Evolutionary conservation across 2,888 invertebrate species (phyloP).

Genomic region (Epinotia nisella): DNA sequence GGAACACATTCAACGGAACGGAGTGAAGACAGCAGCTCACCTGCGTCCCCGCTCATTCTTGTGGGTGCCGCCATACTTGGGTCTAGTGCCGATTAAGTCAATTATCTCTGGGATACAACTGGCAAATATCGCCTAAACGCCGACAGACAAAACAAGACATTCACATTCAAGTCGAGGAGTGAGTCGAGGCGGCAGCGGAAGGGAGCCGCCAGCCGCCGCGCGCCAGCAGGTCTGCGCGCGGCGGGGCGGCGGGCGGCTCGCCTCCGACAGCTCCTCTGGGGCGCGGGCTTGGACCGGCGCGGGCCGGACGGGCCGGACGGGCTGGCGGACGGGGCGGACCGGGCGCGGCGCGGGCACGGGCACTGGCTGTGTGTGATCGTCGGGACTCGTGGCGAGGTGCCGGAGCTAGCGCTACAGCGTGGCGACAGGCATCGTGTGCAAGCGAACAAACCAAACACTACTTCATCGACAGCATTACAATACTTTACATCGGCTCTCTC

Average conservation of each 20-base stretch:
- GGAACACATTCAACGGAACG: conserved; percentile 86
- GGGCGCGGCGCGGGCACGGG: conserved; percentile 65
- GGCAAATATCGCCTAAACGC: conserved; percentile 99
- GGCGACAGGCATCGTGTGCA: conserved; percentile 86
- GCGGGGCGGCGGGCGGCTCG: conserved; percentile 53
- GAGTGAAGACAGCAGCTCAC: conserved; percentile 91
- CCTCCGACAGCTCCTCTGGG: conserved; percentile 50
- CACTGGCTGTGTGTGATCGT: conserved; percentile 84
- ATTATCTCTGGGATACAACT: conserved; percentile 99
- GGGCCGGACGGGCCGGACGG: conserved; percentile 47
- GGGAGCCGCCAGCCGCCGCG: conserved; percentile 59
- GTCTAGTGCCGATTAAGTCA: conserved; percentile 99
- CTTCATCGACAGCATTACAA: conserved; percentile 85
- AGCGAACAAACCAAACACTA: conserved; percentile 86
- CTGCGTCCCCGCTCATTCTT: conserved; percentile 99
- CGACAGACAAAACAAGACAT: conserved; percentile 87
- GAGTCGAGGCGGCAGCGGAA: conserved; percentile 58
- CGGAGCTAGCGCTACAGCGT: conserved; percentile 86
- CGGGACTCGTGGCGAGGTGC: conserved; percentile 84
- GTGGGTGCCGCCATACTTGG: conserved; percentile 99
- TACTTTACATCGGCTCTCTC: conserved; percentile 84
- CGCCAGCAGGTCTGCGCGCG: conserved; percentile 46
- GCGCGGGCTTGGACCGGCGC: conserved; percentile 50
- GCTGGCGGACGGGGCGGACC: conserved; percentile 48
- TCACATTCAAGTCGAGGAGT: conserved; percentile 79